phyloP scores from a whole-genome alignment of 1,140 invertebrate species.

The Brachionus angularis region DNA sequence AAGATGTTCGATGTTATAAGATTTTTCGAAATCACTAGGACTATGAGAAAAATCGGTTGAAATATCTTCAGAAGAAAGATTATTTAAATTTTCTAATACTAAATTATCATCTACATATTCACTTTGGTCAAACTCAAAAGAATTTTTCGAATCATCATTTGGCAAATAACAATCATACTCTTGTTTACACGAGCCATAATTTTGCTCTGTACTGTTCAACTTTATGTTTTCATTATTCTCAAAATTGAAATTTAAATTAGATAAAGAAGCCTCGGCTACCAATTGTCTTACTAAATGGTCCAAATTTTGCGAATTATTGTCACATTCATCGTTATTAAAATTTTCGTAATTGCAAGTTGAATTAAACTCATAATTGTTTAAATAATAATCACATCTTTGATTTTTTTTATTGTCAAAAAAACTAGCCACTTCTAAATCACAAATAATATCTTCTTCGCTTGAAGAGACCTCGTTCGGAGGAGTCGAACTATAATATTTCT shows the following conservation, averaged over 20 bases:
- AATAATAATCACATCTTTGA: conserved; percentile 5
- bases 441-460: conserved; percentile 6
- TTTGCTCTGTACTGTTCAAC: background rate
- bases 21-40: too few relatives aligned
- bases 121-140: background rate
- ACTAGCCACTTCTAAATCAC: conserved; percentile 39
- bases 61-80: too few relatives aligned
- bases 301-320: conserved; percentile 20
- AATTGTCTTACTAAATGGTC: conserved; percentile 36
- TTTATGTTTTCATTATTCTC: conserved; percentile 7
- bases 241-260: conserved; percentile 3
- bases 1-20: too few relatives aligned
- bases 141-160: too few relatives aligned
- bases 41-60: too few relatives aligned
- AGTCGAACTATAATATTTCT: too few relatives aligned
- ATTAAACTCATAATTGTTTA: too few relatives aligned
- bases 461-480: background rate
- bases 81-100: too few relatives aligned
- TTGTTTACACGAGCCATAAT: conserved; percentile 4
- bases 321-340: background rate
- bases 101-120: background rate
- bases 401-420: conserved; percentile 29
- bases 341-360: conserved; percentile 21
- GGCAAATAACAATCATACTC: too few relatives aligned
- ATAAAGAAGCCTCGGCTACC: conserved; percentile 29